phyloP scores from a whole-genome alignment of 1,140 invertebrate species.

The Heliconius eleuchia region DNA sequence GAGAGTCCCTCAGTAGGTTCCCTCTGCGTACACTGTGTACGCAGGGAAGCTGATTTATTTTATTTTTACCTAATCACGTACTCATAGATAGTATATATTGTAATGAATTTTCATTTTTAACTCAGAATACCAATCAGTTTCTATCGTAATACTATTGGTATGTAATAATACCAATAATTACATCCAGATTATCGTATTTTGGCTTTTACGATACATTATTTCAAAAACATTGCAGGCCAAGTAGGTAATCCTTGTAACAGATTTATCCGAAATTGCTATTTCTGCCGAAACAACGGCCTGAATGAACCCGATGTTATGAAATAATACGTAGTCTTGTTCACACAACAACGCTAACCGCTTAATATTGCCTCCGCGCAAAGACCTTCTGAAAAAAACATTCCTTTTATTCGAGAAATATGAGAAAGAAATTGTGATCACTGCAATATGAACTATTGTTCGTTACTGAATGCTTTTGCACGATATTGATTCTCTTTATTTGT shows the following conservation, averaged over 20 bases:
- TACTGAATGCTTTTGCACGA: neutral
- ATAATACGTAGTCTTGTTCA: slow-evolving; percentile 29
- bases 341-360: slow-evolving; percentile 24
- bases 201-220: neutral
- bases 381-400: slow-evolving; percentile 14
- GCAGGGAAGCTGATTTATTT: too few relatives aligned
- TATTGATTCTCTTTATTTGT: slow-evolving; percentile 13
- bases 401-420: slow-evolving; percentile 12
- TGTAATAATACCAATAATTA: neutral
- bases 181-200: neutral
- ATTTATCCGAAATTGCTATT: slow-evolving; percentile 17
- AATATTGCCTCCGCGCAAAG: slow-evolving; percentile 27
- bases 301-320: slow-evolving; percentile 32
- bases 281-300: slow-evolving; percentile 19
- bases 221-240: neutral
- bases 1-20: too few relatives aligned
- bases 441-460: slow-evolving; percentile 3
- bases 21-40: too few relatives aligned
- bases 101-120: too few relatives aligned
- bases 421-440: slow-evolving; percentile 12
- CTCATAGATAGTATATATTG: too few relatives aligned
- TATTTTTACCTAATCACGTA: too few relatives aligned
- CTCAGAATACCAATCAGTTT: too few relatives aligned
- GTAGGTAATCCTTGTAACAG: slow-evolving; percentile 17
- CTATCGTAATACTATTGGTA: neutral